phyloP scores from a whole-genome alignment of 2,888 invertebrate genomes.

The Miltochrista miniata region DNA sequence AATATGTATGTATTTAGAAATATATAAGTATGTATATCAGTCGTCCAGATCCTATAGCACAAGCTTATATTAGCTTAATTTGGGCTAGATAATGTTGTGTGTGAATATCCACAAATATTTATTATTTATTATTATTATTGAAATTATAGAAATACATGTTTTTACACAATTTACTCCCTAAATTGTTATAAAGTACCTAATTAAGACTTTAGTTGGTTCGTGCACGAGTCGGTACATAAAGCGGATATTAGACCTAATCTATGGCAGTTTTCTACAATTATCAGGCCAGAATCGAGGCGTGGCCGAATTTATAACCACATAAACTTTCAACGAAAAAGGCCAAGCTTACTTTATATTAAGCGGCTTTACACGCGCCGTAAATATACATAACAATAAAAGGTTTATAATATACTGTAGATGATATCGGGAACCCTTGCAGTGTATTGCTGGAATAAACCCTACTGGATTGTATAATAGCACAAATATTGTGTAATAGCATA shows the following conservation, averaged over 20 bases:
- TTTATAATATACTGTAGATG: constrained; percentile 36
- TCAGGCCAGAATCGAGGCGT: constrained; percentile 53
- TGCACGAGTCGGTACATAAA: constrained; percentile 24
- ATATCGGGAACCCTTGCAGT: constrained; percentile 28
- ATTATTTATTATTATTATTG: no score
- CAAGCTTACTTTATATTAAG: constrained; percentile 39
- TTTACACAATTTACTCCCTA: neutral
- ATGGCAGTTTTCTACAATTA: constrained; percentile 55
- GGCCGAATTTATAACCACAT: constrained; percentile 59
- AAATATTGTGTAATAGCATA: no score
- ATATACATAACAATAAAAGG: constrained; percentile 30
- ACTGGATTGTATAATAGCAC: no score
- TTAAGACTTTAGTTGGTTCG: constrained; percentile 13
- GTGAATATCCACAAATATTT: no score
- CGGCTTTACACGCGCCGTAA: constrained; percentile 36
- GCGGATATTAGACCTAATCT: constrained; percentile 49
- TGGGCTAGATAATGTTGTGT: no score
- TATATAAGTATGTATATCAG: no score
- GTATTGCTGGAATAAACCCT: constrained; percentile 9
- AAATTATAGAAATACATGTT: no score
- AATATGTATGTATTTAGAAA: no score
- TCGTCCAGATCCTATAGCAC: no score
- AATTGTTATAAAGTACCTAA: constrained; percentile 7
- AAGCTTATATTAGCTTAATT: no score
- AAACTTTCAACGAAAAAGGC: constrained; percentile 54